Percentiles rank a stretch among this genome's conserved stretches.
Conservation (phyloP, 2,797 vertebrate genomes). For the Anabas testudineus region DNA sequence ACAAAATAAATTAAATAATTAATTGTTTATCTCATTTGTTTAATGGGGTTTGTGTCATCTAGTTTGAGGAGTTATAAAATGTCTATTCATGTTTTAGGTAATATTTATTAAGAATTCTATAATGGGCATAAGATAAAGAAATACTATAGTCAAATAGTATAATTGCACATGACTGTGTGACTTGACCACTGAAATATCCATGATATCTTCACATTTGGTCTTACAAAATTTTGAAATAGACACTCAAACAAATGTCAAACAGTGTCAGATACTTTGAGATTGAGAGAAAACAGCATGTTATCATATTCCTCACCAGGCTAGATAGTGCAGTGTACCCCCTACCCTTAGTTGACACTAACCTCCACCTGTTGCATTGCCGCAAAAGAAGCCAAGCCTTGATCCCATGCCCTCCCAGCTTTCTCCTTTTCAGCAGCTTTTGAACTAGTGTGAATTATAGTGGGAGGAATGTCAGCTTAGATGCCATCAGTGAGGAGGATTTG, state of each 20-base stretch:
- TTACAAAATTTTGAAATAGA: background rate
- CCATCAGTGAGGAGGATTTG: slow-evolving; percentile 78
- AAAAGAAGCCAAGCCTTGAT: slow-evolving; percentile 76
- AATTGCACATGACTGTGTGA: too few relatives aligned
- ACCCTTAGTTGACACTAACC: slow-evolving; percentile 47
- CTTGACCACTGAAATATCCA: too few relatives aligned
- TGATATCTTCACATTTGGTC: too few relatives aligned
- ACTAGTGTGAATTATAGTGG: slow-evolving; percentile 66
- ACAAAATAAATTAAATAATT: too few relatives aligned
- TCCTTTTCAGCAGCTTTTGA: slow-evolving; percentile 75
- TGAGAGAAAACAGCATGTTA: background rate
- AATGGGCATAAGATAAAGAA: too few relatives aligned
- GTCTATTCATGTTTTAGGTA: too few relatives aligned
- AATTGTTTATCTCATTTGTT: too few relatives aligned
- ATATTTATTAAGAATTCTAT: too few relatives aligned
- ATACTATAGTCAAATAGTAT: too few relatives aligned
- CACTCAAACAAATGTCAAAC: too few relatives aligned
- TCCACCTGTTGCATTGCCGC: slow-evolving; percentile 76
- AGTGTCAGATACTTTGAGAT: background rate
- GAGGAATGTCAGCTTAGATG: slow-evolving; percentile 77
- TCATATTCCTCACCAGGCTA: background rate
- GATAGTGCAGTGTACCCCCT: slow-evolving; percentile 37
- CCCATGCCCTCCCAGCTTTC: slow-evolving; percentile 61
- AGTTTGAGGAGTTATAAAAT: too few relatives aligned
- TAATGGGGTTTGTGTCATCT: too few relatives aligned